phyloP scores from a whole-genome alignment of 2,113 vertebrate genomes.

The Acanthisitta chloris region DNA sequence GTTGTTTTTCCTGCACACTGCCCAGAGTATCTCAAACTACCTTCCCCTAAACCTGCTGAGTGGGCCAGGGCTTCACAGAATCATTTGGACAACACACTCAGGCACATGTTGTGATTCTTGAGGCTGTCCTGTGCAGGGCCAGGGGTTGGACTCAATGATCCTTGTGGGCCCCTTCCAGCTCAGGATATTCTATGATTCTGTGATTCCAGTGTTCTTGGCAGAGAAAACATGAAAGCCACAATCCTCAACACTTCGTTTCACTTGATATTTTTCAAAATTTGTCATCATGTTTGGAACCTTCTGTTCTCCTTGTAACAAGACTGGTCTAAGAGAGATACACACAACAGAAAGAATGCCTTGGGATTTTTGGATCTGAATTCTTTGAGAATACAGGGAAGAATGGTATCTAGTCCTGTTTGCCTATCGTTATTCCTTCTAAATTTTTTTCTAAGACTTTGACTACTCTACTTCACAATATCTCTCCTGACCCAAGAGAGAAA shows the following conservation, averaged over 20 bases:
- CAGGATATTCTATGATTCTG: neutral
- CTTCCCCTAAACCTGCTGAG: no score
- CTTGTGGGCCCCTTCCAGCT: neutral
- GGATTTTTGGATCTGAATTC: neutral
- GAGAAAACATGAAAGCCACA: neutral
- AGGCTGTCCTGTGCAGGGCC: neutral
- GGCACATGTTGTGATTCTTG: neutral
- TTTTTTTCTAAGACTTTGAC: neutral
- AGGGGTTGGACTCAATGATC: neutral
- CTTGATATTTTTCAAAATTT: neutral
- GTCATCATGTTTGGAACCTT: neutral
- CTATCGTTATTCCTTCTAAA: neutral
- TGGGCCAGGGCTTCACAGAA: no score
- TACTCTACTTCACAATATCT: neutral
- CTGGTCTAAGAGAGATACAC: neutral
- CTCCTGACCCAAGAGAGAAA: neutral
- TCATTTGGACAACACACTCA: neutral
- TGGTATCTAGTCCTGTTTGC: neutral
- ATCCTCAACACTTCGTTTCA: neutral
- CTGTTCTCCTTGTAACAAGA: neutral
- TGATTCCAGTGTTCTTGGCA: neutral
- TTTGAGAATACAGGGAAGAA: neutral
- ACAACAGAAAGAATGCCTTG: neutral
- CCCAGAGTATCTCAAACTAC: no score
- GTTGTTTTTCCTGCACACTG: no score